Conservation (phyloP, 1,140 invertebrate genomes). For the Calosoma granatense region DNA sequence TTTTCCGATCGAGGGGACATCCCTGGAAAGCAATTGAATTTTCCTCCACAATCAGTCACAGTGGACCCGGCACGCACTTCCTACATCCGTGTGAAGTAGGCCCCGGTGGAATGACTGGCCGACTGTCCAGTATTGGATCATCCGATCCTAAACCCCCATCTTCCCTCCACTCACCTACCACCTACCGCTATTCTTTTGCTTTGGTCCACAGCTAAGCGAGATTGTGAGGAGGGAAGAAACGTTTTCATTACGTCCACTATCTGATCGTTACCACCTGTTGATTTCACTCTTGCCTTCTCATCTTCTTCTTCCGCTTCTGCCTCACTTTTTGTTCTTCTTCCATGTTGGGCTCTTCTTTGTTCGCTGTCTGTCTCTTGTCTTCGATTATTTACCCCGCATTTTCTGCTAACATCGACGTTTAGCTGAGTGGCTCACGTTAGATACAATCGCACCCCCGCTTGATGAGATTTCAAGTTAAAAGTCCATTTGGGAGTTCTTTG, state of each 20-base stretch:
- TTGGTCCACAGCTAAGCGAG: too few species aligned
- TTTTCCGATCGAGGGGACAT: slow-evolving; percentile 1
- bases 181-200: too few species aligned
- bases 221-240: neutral
- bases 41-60: neutral
- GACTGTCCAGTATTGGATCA: neutral
- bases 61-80: neutral
- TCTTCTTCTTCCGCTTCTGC: neutral
- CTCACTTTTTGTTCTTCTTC: neutral
- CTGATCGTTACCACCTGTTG: neutral
- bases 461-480: neutral
- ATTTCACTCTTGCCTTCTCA: neutral
- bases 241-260: slow-evolving; percentile 7
- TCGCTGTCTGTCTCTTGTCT: neutral
- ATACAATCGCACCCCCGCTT: neutral
- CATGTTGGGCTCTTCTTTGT: neutral
- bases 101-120: neutral
- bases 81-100: neutral
- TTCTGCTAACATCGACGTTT: neutral
- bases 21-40: slow-evolving; percentile 3
- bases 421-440: neutral
- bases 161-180: too few species aligned
- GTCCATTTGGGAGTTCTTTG: neutral
- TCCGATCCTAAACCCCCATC: too few species aligned
- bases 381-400: slow-evolving; percentile 5